Base-by-base conservation (phyloP, 2,888 invertebrate species). In the Brachynemurus nebulosus region DNA sequence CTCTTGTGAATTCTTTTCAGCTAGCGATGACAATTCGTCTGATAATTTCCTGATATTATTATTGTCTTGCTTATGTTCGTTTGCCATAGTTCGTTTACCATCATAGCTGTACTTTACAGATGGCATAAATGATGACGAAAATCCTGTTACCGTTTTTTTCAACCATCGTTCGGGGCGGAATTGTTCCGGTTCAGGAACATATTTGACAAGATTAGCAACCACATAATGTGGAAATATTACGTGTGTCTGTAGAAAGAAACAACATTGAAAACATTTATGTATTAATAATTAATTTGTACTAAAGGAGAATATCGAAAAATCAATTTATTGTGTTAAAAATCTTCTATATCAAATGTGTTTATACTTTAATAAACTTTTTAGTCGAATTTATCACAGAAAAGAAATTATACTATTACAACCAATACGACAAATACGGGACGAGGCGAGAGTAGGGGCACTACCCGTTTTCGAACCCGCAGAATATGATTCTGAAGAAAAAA, bases 161-260 rank as follows among this genome's bases (percentile, higher is more conserved):
- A 86, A 57, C 88, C 88, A 89, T 51, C 88, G 68, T 59, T 86
- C 85, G 1, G 88, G 86, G 36, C 77, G 60, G 59, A 80, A 86
- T 47, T 69, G 66, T 41, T 76, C 65, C 5, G 86, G 83, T 40
- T 80, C 71, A 2, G 76, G 70, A 54, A 86, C 81, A 61, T 85
- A 83, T 55, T 76, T 68, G 46, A 76, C 73, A 54, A 74, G 75
- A 59, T 83, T 79, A 43, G 83, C 81, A 51, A 86, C 72, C 17
- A 84, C 76, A 61, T 83, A 76, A 61, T 85, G 83, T 43, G 84
- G 84, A 55, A 86, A 79, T 51, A 86, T 80, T 25, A 86, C 72
- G 62, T 84, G 80, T 0, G 83, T 81, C 86, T 86, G 67, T 35
- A 71, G 66, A 25, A 44, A 49, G 45, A 43, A 38, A 34, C 16